A percentile compares a stretch with the other conserved stretches of the same genome.
phyloP scores from a whole-genome alignment of 2,113 vertebrate species.

The Nycticryphes semicollaris region DNA sequence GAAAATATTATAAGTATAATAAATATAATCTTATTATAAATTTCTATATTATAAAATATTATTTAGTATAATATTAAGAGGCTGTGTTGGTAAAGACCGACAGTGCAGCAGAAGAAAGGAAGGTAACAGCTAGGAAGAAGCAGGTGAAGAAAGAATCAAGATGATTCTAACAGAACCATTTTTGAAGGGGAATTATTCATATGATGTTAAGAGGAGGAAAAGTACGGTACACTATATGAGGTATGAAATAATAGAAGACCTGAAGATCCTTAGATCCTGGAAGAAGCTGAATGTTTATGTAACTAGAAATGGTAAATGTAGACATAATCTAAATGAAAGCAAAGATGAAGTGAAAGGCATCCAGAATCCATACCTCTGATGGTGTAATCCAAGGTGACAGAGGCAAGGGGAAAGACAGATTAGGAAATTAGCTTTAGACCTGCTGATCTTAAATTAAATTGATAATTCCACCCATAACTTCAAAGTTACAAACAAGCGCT shows the following conservation, averaged over 20 bases:
- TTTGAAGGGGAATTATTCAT: neutral
- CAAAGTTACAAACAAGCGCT: neutral
- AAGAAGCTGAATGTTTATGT: neutral
- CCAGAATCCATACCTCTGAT: neutral
- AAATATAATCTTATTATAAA: too few relatives aligned
- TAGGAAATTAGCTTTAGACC: neutral
- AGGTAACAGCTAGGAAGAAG: neutral
- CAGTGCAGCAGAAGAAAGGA: neutral
- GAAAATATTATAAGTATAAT: too few relatives aligned
- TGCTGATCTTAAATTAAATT: neutral
- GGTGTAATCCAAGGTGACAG: neutral
- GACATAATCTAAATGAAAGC: neutral
- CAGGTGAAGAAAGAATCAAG: neutral
- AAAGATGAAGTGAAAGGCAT: neutral
- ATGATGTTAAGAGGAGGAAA: neutral
- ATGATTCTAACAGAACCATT: neutral
- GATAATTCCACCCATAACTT: neutral
- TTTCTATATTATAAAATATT: too few relatives aligned
- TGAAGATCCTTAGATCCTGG: neutral
- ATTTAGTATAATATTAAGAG: neutral
- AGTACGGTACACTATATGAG: neutral
- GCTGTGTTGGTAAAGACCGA: neutral
- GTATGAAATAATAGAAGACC: neutral
- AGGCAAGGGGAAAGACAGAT: neutral
- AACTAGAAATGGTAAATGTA: neutral